Evolutionary conservation across 1,140 invertebrate species (phyloP), one percentile per base, ranked within the genome.

Genomic region (Probaryconus sp.): DNA sequence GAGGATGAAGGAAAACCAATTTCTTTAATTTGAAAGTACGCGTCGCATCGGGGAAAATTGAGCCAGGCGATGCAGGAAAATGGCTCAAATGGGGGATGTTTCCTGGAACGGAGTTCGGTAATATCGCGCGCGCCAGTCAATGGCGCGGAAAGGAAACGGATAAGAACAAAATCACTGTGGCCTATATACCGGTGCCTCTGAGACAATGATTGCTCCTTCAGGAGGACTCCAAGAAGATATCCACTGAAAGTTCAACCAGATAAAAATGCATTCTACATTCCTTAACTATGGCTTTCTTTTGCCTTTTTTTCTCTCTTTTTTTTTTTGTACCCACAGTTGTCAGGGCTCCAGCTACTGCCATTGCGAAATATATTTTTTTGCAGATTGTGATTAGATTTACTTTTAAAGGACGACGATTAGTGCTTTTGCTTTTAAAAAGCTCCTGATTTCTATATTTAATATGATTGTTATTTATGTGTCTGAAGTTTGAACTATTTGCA

Each of bases 151-250:
- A 63, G 53, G 55, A 76, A 76, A 71, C 60, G 75, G 74, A 77
- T 77, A 77, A 77, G 75, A 77, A 73, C 68, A 58, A 69, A 72
- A 77, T 77, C 74, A 72, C 64, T 42, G 63, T 65, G 56, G 56
- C 64, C 58, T 72, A 64, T 69, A 77, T 56, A 60, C 21, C 26
- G n/a, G 55, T 60, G 31, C 38, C 53, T 43, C 9, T 42, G 55
- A 61, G 55, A 71, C 67, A 71, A 76, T 76, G 55, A 69, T 65
- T 65, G 61, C 72, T 70, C 72, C 65, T 65, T 65, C 60, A 65
- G 65, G 55, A 65, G 21, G 40, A 75, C 53, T 69, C 51, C 0
- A 13, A 37, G 9, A 16, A 53, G 64, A 68, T 75, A 64, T 33
- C 50, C 13, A 55, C 28, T 35, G 47, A 64, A 75, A 69, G 38